Evolutionary conservation across 2,888 invertebrate species (phyloP), one percentile per base, ranked within the genome.

Genomic region (Galerucella calmariensis): DNA sequence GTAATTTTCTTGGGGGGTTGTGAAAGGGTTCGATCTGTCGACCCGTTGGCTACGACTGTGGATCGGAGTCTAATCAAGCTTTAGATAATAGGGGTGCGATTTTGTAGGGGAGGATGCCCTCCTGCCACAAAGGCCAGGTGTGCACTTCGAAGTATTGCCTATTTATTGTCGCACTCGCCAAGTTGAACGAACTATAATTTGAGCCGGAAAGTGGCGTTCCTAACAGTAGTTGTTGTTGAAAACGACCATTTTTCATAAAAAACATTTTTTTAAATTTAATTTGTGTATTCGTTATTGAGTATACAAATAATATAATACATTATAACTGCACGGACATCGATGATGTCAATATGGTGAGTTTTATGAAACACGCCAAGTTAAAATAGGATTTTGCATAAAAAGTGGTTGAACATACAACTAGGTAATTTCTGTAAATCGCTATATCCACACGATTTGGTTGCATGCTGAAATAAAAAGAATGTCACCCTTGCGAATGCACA

Each of bases 121-220:
- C 72, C 77, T 69, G 72, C 76, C 79, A 72, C 73, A 79, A 16
- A 59, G 66, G 65, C 84, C 84, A 84, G 84, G 84, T 84, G 84
- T 82, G 79, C 81, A 72, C 72, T 80, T 71, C 77, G 61, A 77
- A 79, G 75, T 76, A 79, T 78, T 76, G 81, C 77, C 72, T 74
- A 75, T 77, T 75, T 75, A 77, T 75, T 79, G 78, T 75, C 79
- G 81, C 80, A 82, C 82, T 82, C 80, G 81, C 80, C 80, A 80
- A 83, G 81, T 82, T 79, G 82, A 82, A 81, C 80, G 81, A 79
- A 77, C 75, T 78, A 58, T 58, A 56, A 58, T 67, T 56, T 35
- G 20, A 16, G 72, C 67, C 53, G 65, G 72, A 77, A 53, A 72
- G 59, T 48, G 51, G 35, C 16, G 56, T 53, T 48, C 24, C 20